Evolutionary conservation across 2,797 vertebrate genomes (phyloP).

Genomic region (Huso huso): DNA sequence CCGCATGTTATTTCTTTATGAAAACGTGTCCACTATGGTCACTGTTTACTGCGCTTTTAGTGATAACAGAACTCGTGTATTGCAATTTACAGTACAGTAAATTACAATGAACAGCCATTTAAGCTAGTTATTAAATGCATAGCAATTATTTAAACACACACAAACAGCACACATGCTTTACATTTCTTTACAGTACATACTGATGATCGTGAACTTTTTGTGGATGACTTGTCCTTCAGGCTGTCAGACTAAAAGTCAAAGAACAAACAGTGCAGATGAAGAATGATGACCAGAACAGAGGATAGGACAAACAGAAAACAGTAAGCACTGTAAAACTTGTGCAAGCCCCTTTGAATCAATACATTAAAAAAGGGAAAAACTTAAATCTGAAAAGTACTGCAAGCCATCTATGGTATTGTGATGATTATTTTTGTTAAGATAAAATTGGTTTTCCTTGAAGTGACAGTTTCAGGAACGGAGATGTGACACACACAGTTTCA

Average conservation of each 20-base stretch:
- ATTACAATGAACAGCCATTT: too few species aligned
- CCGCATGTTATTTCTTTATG: too few species aligned
- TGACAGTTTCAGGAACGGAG: too few species aligned
- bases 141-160: background rate
- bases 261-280: background rate
- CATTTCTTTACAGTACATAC: conserved; percentile 52
- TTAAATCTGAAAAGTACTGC: too few species aligned
- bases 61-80: too few species aligned
- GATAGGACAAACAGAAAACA: background rate
- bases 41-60: too few species aligned
- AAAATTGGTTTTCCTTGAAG: too few species aligned
- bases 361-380: too few species aligned
- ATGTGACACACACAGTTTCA: background rate
- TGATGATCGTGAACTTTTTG: conserved; percentile 64
- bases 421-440: too few species aligned
- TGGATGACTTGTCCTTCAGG: conserved; percentile 48
- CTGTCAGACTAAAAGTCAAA: conserved; percentile 52
- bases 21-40: too few species aligned
- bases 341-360: background rate
- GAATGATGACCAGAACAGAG: background rate
- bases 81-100: too few species aligned
- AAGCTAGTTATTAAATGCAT: background rate
- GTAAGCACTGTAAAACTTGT: background rate
- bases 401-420: too few species aligned
- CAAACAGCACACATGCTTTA: background rate